A percentile compares a stretch with the other conserved stretches of the same genome.
Conservation (phyloP, 2,888 invertebrate species). For the Miltochrista miniata region DNA sequence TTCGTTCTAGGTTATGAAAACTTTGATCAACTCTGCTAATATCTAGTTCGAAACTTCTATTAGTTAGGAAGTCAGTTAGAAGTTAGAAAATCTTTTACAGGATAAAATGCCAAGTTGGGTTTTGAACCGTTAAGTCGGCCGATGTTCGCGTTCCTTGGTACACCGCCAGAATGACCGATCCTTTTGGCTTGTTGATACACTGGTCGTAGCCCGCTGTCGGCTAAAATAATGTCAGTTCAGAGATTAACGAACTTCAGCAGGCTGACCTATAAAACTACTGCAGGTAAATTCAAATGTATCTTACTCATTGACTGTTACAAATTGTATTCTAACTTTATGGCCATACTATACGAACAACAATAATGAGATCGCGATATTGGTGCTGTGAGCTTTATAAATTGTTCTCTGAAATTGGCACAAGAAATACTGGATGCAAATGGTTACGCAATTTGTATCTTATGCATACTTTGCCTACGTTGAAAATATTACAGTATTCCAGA, state of each 20-base stretch:
- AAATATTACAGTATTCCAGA: background rate
- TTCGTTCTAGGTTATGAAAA: too few relatives aligned
- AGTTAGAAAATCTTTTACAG: constrained; percentile 14
- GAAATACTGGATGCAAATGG: too few relatives aligned
- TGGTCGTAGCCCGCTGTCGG: constrained; percentile 68
- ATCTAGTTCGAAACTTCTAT: too few relatives aligned
- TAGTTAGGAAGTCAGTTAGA: too few relatives aligned
- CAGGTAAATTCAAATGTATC: constrained; percentile 52
- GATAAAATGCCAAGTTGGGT: constrained; percentile 78
- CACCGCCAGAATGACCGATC: constrained; percentile 80
- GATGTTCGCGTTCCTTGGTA: constrained; percentile 80
- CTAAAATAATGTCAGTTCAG: constrained; percentile 81
- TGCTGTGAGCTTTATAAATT: too few relatives aligned
- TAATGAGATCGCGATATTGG: background rate
- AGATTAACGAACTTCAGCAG: constrained; percentile 81
- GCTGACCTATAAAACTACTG: constrained; percentile 74
- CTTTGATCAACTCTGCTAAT: too few relatives aligned
- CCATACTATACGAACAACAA: background rate
- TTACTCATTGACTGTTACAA: constrained; percentile 27
- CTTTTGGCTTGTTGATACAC: constrained; percentile 81
- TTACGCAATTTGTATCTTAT: too few relatives aligned
- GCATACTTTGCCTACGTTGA: too few relatives aligned
- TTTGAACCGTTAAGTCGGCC: constrained; percentile 76
- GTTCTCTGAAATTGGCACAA: background rate
- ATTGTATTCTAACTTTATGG: background rate